phyloP scores from a whole-genome alignment of 1,140 invertebrate species.

The Himalopsyche phryganea region DNA sequence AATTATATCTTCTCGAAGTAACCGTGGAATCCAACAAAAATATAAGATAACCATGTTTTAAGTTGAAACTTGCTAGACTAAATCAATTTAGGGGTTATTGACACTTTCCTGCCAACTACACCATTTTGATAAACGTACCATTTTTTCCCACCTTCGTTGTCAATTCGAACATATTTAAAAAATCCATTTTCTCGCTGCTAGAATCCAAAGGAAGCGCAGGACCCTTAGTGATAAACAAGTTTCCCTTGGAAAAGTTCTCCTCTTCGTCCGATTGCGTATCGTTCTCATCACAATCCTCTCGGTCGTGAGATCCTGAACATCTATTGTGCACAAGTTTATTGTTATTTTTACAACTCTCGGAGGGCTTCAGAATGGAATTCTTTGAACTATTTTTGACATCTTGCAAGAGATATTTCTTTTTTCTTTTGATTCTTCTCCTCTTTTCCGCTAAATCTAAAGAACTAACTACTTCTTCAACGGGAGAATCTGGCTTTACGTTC shows the following conservation, averaged over 20 bases:
- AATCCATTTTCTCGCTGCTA: constrained; percentile 38
- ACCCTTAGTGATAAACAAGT: constrained; percentile 29
- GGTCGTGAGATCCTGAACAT: constrained; percentile 5
- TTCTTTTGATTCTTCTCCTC: constrained; percentile 37
- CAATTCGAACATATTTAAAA: constrained; percentile 43
- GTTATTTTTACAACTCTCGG: constrained; percentile 6
- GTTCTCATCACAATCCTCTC: constrained; percentile 36
- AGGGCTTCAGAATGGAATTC: constrained; percentile 7
- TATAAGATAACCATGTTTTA: too few species aligned
- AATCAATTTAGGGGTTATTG: too few species aligned
- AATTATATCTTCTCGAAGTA: too few species aligned
- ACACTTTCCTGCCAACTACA: too few species aligned
- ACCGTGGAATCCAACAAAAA: too few species aligned
- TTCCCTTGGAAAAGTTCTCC: constrained; percentile 40
- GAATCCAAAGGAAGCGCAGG: constrained; percentile 19
- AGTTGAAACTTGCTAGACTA: too few species aligned
- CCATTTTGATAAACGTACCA: constrained; percentile 41
- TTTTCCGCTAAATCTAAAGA: constrained; percentile 47
- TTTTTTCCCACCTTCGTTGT: constrained; percentile 39
- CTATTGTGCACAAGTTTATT: constrained; percentile 2
- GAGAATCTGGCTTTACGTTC: constrained; percentile 1
- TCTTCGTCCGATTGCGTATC: constrained; percentile 47
- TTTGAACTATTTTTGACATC: constrained; percentile 2
- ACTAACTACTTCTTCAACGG: constrained; percentile 42
- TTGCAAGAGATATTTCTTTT: constrained; percentile 12